A percentile compares a stretch with the other conserved stretches of the same genome.
phyloP scores from a whole-genome alignment of 2,797 vertebrate genomes.

The Loriculus beryllinus region DNA sequence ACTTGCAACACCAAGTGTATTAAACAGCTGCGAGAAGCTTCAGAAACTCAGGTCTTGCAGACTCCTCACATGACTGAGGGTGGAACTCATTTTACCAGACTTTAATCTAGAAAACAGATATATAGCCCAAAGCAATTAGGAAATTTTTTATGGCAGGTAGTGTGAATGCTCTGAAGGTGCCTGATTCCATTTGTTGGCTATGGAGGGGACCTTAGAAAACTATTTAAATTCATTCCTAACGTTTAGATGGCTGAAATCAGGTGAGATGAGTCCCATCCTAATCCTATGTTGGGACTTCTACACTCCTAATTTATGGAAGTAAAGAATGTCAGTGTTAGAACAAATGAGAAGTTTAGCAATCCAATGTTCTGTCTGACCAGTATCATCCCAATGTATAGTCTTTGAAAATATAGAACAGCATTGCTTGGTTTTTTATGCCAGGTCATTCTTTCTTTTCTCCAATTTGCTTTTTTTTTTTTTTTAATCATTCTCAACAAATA shows the following conservation, averaged over 20 bases:
- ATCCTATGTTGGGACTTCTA: neutral
- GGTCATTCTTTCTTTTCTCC: fast-evolving
- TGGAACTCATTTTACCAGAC: neutral
- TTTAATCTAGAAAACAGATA: neutral
- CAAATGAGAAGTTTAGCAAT: neutral
- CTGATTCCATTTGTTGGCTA: neutral
- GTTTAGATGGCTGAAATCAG: neutral
- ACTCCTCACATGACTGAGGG: neutral
- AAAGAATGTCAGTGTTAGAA: neutral
- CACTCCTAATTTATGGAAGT: neutral
- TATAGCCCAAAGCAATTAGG: neutral
- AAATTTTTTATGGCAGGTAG: neutral
- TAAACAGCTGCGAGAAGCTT: neutral
- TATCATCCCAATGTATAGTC: neutral
- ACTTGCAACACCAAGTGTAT: neutral
- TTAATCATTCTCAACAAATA: neutral
- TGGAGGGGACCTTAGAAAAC: neutral
- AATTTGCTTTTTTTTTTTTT: neutral
- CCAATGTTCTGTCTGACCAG: neutral
- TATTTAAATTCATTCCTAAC: neutral
- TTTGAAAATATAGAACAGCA: neutral
- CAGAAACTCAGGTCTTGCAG: neutral
- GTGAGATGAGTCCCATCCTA: neutral
- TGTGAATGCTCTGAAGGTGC: neutral
- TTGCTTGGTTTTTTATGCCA: neutral